Conservation (phyloP, 2,113 vertebrate genomes). For the Macroglossus sobrinus region DNA sequence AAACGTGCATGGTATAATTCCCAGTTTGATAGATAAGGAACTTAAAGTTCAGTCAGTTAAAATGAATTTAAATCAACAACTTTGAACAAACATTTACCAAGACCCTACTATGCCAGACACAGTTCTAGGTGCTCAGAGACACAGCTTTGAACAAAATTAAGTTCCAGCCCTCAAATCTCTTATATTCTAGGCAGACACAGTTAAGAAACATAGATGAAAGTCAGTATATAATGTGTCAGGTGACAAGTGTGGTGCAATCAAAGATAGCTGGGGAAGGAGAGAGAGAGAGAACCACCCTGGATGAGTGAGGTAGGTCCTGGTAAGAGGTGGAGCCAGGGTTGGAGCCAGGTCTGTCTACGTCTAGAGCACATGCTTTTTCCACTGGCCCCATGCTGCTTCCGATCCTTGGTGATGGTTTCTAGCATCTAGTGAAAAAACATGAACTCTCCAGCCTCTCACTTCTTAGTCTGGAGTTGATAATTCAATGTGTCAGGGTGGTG, state of each 20-base stretch:
- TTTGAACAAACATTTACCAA: background rate
- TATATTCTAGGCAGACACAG: background rate
- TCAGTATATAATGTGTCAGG: background rate
- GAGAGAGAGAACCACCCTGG: background rate
- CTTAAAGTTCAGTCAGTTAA: constrained; percentile 9
- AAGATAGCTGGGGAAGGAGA: background rate
- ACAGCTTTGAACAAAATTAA: background rate
- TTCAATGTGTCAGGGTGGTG: constrained; percentile 22
- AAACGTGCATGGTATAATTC: background rate
- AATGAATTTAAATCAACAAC: background rate
- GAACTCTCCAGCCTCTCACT: background rate
- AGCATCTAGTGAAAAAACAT: background rate
- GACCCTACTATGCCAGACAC: background rate
- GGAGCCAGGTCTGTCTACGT: background rate
- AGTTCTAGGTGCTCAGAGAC: background rate
- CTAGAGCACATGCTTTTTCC: background rate
- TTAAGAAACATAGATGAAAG: background rate
- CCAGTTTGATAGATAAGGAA: background rate
- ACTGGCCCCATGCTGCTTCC: background rate
- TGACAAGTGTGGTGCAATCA: background rate
- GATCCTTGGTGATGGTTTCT: background rate
- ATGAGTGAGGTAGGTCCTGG: background rate
- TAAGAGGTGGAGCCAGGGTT: background rate
- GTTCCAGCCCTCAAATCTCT: background rate
- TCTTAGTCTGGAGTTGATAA: background rate